These are phyloP conservation scores for Pedetes capensis DNA, from an alignment of 2,113 vertebrate genomes.

Conservation along the genomic window DNA sequence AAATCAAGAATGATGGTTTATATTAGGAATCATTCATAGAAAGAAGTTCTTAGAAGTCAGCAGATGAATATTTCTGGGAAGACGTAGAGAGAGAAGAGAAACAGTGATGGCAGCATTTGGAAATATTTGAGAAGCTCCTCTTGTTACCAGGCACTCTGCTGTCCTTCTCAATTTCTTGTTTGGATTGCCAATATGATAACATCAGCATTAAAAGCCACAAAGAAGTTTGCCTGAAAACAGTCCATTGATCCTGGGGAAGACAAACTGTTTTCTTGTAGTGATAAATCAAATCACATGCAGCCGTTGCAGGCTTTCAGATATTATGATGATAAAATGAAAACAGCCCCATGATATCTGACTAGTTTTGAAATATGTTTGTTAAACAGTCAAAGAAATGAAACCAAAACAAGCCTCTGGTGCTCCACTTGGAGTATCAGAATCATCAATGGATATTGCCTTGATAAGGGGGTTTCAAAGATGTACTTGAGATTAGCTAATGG, in stretches of 20 bases:
- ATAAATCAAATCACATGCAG: background rate
- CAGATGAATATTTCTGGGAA: background rate
- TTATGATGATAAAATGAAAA: constrained; percentile 29
- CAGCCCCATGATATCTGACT: background rate
- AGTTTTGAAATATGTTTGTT: constrained; percentile 13
- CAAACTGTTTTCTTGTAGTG: background rate
- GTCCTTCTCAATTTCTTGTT: background rate
- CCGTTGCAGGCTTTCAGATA: background rate
- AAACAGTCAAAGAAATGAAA: background rate
- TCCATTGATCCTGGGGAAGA: background rate
- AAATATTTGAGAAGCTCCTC: background rate
- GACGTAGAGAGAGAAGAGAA: background rate
- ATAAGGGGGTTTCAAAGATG: background rate
- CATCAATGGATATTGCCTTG: background rate
- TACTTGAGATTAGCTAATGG: background rate
- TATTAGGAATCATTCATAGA: background rate
- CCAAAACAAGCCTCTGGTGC: background rate
- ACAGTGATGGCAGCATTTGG: background rate
- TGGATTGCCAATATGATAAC: background rate
- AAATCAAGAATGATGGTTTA: background rate
- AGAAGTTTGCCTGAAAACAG: background rate
- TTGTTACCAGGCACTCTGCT: background rate
- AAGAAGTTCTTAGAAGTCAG: background rate
- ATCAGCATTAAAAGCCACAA: background rate
- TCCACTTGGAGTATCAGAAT: background rate